Evolutionary conservation across 2,113 vertebrate genomes (phyloP), one percentile per base, ranked within the genome.

Genomic region (Neogobius melanostomus): DNA sequence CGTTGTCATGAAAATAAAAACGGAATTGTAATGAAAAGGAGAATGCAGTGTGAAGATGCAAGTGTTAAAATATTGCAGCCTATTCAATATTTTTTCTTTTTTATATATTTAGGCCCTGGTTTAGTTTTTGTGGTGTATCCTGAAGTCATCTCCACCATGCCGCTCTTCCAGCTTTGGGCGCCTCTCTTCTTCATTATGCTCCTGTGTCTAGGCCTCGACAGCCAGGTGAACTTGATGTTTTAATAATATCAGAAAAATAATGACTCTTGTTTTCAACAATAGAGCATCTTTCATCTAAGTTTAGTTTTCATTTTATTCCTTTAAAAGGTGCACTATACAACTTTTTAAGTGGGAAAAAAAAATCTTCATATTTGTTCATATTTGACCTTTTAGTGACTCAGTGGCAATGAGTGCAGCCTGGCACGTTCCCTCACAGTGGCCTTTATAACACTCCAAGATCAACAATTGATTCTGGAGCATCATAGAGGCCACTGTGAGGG

Each of bases 61-160:
- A 11, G 11, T 5, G 12, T 50, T 12, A 11, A 4, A 6, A 11
- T 50, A 50, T 50, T 50, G 14, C 3, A 6, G 6, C 5, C 5
- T 47, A 0, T 52, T 36, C 3, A 15, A 17, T 69, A 1, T 64
- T 1, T 85, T 8, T 42, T 64, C 44, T 68, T 36, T 36, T 36
- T 36, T 21, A 21, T 11, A 56, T 69, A 45, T 44, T 74, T 75
- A 93, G 92, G 91, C 68, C 91, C 92, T 75, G 93, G 92, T 69
- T 80, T 93, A 72, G 91, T 93, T 72, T 94, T 93, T 85, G 92
- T 93, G 5, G 90, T 94, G 16, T 94, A 94, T 66, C 93, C 93
- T 43, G 92, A 92, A 63, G 84, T 90, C 11, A 89, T 94, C 51
- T 80, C 91, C 70, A 92, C 91, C 5, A 93, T 93, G 90, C 90